These are phyloP conservation scores for Podilymbus podiceps DNA, from an alignment of 2,113 vertebrate species.

Conservation along the genomic window DNA sequence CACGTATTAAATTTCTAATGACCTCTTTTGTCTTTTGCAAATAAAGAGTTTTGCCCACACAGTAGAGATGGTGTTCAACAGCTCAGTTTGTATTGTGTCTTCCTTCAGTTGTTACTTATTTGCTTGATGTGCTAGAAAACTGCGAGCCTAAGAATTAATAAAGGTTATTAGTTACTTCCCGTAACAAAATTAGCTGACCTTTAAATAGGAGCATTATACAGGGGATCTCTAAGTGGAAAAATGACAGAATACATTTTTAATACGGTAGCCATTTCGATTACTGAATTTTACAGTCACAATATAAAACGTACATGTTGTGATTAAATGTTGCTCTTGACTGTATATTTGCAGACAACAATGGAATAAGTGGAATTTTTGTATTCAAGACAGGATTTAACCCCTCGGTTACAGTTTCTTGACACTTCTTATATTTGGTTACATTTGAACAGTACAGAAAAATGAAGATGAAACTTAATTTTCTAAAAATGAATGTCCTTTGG, in stretches of 20 bases:
- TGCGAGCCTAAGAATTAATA: slow-evolving; percentile 17
- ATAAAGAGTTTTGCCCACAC: not conserved
- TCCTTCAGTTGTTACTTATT: slow-evolving; percentile 8
- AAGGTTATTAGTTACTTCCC: slow-evolving; percentile 54
- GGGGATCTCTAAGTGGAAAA: slow-evolving; percentile 28
- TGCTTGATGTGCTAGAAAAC: not conserved
- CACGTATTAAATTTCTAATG: not conserved
- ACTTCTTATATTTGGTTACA: not conserved
- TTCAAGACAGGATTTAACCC: not conserved
- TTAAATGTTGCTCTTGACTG: not conserved
- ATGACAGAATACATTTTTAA: slow-evolving; percentile 41
- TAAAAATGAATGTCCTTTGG: not conserved
- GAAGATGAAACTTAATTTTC: not conserved
- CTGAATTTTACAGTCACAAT: not conserved
- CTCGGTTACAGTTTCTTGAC: accelerated
- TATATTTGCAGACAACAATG: not conserved
- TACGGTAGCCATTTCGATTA: not conserved
- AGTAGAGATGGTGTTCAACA: not conserved
- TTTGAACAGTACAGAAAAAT: not conserved
- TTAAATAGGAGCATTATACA: slow-evolving; percentile 32
- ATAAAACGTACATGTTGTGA: not conserved
- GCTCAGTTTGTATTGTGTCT: not conserved
- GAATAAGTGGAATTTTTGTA: not conserved
- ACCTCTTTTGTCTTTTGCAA: slow-evolving; percentile 10
- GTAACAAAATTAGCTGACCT: slow-evolving; percentile 63